A percentile compares a stretch with the other conserved stretches of the same genome.
These are phyloP conservation scores for Erpobdella octoculata DNA, from an alignment of 2,888 invertebrate species.

Conservation along the genomic window DNA sequence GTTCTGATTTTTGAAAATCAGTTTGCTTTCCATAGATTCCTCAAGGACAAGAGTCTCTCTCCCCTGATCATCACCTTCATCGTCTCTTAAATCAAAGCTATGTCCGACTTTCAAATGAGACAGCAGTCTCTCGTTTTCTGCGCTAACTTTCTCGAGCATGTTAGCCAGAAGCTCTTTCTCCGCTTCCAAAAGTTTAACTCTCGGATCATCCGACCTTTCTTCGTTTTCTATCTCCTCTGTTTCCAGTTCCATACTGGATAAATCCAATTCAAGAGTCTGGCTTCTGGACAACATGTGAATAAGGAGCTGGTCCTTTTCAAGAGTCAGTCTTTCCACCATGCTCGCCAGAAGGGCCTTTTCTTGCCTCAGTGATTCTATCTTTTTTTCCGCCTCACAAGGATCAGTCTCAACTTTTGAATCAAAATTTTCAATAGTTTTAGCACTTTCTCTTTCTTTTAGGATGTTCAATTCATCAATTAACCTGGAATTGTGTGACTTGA, in stretches of 20 bases:
- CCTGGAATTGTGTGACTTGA: background rate
- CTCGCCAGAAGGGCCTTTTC: constrained; percentile 29
- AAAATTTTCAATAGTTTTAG: background rate
- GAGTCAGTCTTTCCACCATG: constrained; percentile 29
- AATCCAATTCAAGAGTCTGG: constrained; percentile 25
- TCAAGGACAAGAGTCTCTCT: background rate
- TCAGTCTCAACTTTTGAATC: background rate
- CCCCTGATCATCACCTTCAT: background rate
- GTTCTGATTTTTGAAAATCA: background rate
- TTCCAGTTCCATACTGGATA: constrained; percentile 24
- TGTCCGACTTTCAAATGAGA: constrained; percentile 11
- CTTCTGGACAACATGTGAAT: constrained; percentile 11
- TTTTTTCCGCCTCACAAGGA: background rate
- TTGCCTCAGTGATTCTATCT: background rate
- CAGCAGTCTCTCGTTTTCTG: constrained; percentile 28
- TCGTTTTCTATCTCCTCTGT: background rate
- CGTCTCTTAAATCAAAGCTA: no score
- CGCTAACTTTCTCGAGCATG: constrained; percentile 31
- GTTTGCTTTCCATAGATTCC: background rate
- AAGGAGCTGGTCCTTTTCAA: constrained; percentile 31
- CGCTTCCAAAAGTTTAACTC: constrained; percentile 21
- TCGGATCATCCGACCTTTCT: constrained; percentile 6
- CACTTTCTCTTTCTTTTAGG: background rate
- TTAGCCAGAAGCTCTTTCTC: constrained; percentile 30
- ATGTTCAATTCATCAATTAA: background rate